Evolutionary conservation across 2,888 invertebrate species (phyloP).

Genomic region (Chesias legatella): DNA sequence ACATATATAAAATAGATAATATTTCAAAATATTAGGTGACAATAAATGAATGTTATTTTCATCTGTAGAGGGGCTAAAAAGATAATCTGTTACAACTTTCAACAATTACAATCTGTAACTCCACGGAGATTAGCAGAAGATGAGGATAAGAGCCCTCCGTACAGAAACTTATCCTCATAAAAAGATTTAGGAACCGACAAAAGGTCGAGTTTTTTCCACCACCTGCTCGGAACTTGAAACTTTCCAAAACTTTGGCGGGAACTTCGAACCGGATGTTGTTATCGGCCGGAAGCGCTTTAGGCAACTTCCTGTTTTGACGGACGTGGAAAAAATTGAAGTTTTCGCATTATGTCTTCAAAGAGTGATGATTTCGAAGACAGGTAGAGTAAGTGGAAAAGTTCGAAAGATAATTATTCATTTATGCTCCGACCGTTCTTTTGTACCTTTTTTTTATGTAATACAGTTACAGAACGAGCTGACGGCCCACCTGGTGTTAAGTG

Average conservation of each 20-base stretch:
- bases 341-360: constrained; percentile 31
- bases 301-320: constrained; percentile 76
- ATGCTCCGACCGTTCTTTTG: too few species aligned
- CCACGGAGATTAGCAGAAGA: constrained; percentile 23
- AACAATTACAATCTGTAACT: constrained; percentile 24
- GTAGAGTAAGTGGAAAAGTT: constrained; percentile 32
- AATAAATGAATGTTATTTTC: neutral
- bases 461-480: too few species aligned
- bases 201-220: constrained; percentile 72
- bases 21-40: too few species aligned
- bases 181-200: constrained; percentile 32
- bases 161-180: constrained; percentile 52
- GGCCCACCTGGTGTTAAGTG: too few species aligned
- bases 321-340: constrained; percentile 54
- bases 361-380: constrained; percentile 30
- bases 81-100: constrained; percentile 13
- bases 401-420: neutral
- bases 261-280: constrained; percentile 75
- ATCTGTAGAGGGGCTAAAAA: constrained; percentile 1
- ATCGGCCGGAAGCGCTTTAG: constrained; percentile 80
- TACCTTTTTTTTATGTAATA: too few species aligned
- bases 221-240: constrained; percentile 61
- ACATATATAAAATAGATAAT: too few species aligned
- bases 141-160: constrained; percentile 21
- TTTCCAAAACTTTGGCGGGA: constrained; percentile 51